These are phyloP conservation scores for Rhipidura dahli DNA, from an alignment of 2,113 vertebrate genomes.

Conservation along the genomic window DNA sequence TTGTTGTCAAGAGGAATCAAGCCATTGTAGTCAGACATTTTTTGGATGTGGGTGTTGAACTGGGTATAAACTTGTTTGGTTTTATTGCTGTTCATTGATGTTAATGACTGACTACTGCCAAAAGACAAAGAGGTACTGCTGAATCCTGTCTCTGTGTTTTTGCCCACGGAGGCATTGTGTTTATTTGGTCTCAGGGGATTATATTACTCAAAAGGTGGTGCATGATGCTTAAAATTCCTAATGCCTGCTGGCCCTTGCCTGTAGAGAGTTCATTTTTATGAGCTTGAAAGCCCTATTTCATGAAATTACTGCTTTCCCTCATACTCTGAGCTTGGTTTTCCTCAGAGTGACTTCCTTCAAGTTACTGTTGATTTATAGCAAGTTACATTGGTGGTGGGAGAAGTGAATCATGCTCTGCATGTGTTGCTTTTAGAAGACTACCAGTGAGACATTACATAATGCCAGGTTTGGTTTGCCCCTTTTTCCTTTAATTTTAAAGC, in stretches of 20 bases:
- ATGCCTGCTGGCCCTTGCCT: not conserved
- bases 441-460: constrained; percentile 34
- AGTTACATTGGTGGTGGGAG: not conserved
- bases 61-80: constrained; percentile 28
- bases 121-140: not conserved
- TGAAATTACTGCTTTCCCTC: not conserved
- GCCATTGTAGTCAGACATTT: not conserved
- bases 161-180: not conserved
- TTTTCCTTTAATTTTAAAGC: not conserved
- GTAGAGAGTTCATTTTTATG: not conserved
- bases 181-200: constrained; percentile 29
- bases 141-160: not conserved
- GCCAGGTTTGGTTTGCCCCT: not conserved
- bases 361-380: not conserved
- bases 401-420: not conserved
- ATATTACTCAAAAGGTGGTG: not conserved
- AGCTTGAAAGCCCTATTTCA: not conserved
- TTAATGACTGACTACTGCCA: not conserved
- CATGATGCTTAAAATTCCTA: not conserved
- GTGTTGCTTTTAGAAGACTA: not conserved
- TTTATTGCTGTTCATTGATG: constrained; percentile 14
- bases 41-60: not conserved
- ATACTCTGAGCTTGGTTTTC: not conserved
- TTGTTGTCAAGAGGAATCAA: not conserved
- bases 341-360: not conserved